Conservation (phyloP, 2,113 vertebrate species). For the cattle (Bos taurus) region DNA sequence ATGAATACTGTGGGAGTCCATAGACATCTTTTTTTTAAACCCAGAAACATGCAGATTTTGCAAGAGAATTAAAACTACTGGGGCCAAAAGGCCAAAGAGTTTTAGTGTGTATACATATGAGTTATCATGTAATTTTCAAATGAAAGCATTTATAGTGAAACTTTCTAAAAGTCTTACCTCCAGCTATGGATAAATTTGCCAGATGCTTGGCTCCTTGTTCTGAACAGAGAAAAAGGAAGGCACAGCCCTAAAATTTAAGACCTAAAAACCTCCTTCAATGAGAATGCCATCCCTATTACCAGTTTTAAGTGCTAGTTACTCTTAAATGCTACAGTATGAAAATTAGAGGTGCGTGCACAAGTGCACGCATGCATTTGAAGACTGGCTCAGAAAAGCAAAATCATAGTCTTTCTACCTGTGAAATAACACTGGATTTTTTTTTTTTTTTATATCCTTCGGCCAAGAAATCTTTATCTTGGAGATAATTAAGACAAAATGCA, state of each 20-base stretch:
- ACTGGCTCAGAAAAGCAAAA: not conserved
- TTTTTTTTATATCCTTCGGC: not conserved
- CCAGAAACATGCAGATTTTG: not conserved
- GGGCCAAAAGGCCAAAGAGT: not conserved
- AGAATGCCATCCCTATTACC: not conserved
- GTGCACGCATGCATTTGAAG: not conserved
- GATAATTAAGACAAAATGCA: conserved; percentile 64
- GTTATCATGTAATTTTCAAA: not conserved
- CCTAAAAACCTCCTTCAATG: not conserved
- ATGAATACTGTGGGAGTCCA: not conserved
- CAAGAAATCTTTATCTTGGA: conserved; percentile 44
- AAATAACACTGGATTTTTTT: not conserved
- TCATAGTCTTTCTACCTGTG: not conserved
- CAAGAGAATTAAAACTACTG: not conserved
- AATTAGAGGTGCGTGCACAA: not conserved
- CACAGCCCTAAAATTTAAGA: not conserved
- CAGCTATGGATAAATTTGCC: not conserved
- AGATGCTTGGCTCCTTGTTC: not conserved
- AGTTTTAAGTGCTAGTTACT: not conserved
- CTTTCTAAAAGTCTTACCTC: not conserved
- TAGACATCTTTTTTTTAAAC: not conserved
- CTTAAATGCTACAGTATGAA: not conserved
- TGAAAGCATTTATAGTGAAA: not conserved
- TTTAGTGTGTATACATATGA: not conserved
- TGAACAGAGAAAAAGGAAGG: not conserved